Percentiles rank a stretch among this genome's conserved stretches.
phyloP scores from a whole-genome alignment of 2,113 vertebrate genomes.

The Turdus rufiventris region DNA sequence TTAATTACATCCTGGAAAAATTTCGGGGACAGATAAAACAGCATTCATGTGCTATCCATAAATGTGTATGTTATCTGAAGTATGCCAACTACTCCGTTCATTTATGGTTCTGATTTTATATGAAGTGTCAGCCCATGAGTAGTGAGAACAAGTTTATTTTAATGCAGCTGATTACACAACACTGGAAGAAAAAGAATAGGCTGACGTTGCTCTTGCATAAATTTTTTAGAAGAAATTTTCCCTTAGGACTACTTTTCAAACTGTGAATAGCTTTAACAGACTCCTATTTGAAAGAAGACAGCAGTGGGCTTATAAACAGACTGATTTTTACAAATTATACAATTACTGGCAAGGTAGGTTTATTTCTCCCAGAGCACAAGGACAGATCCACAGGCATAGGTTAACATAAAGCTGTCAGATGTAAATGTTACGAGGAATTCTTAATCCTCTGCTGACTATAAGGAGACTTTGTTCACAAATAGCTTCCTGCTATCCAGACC shows the following conservation, averaged over 20 bases:
- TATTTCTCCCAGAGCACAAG: neutral
- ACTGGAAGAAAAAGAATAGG: neutral
- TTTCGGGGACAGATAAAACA: neutral
- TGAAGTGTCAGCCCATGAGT: neutral
- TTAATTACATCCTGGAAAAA: neutral
- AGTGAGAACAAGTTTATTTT: conserved; percentile 37
- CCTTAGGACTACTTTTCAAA: neutral
- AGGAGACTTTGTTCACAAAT: neutral
- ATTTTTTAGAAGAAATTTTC: neutral
- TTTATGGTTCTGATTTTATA: conserved; percentile 19
- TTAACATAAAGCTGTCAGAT: conserved; percentile 1
- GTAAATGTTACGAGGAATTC: neutral
- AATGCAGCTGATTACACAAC: neutral
- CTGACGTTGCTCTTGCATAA: neutral
- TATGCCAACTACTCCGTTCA: neutral
- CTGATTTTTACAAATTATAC: neutral
- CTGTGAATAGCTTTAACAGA: neutral
- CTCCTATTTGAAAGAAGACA: neutral
- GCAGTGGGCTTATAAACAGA: neutral
- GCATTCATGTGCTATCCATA: neutral
- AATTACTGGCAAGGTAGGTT: neutral
- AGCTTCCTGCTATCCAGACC: neutral
- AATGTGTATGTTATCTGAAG: neutral
- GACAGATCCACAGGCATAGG: neutral
- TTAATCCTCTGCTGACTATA: neutral